Conservation (phyloP, 2,888 invertebrate genomes). For the Acleris cristana region DNA sequence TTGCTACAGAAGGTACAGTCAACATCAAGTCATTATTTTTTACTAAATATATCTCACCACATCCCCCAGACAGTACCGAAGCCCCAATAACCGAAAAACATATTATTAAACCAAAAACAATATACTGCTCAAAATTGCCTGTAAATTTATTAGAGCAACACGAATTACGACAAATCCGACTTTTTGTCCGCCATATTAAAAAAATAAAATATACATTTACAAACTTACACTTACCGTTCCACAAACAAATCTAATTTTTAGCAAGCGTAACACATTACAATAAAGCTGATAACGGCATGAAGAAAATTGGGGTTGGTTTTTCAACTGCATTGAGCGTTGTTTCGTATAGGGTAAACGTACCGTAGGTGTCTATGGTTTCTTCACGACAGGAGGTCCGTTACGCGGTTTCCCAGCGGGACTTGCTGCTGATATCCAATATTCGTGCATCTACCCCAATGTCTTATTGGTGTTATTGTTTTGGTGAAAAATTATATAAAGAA, state of each 20-base stretch:
- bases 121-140: slow-evolving; percentile 53
- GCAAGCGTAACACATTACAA: slow-evolving; percentile 20
- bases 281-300: slow-evolving; percentile 43
- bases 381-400: slow-evolving; percentile 76
- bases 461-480: slow-evolving; percentile 17
- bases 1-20: neutral
- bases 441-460: slow-evolving; percentile 46
- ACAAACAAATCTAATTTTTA: neutral
- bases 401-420: slow-evolving; percentile 49
- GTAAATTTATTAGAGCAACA: slow-evolving; percentile 72
- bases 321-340: neutral
- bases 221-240: slow-evolving; percentile 39
- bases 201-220: slow-evolving; percentile 57
- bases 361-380: slow-evolving; percentile 64
- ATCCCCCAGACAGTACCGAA: slow-evolving; percentile 9
- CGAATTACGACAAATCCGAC: slow-evolving; percentile 68
- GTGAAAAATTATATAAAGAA: neutral
- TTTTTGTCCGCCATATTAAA: slow-evolving; percentile 71
- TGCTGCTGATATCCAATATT: slow-evolving; percentile 58
- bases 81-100: slow-evolving; percentile 24
- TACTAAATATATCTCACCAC: slow-evolving; percentile 13
- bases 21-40: slow-evolving; percentile 11
- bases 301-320: neutral
- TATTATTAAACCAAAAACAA: slow-evolving; percentile 46
- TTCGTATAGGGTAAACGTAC: slow-evolving; percentile 57